phyloP scores from a whole-genome alignment of 1,140 invertebrate species.

The Nephila pilipes region DNA sequence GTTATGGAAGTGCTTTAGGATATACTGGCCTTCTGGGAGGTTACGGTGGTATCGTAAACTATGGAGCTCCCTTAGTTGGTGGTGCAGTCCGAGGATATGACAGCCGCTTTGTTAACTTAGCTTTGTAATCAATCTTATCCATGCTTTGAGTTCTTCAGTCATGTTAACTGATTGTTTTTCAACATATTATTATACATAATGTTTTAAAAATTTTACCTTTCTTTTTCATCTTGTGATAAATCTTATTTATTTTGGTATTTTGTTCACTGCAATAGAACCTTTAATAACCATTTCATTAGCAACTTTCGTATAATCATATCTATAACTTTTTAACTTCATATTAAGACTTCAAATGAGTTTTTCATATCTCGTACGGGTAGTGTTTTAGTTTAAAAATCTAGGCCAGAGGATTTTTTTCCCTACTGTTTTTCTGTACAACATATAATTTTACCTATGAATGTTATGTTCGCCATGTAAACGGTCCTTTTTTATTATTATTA shows the following conservation, averaged over 20 bases:
- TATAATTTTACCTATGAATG: too few species aligned
- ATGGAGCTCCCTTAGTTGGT: slow-evolving; percentile 34
- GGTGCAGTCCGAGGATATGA: slow-evolving; percentile 35
- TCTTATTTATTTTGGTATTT: background rate
- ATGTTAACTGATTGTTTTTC: background rate
- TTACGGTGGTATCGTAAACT: slow-evolving; percentile 29
- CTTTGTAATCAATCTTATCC: background rate
- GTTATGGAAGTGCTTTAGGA: background rate
- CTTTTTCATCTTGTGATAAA: background rate
- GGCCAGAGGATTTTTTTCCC: too few species aligned
- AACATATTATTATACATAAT: background rate
- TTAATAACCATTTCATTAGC: background rate
- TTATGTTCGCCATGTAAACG: too few species aligned
- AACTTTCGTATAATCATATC: background rate
- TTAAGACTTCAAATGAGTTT: background rate
- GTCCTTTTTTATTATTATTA: background rate
- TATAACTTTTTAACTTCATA: background rate
- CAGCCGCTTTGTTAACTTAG: slow-evolving; percentile 25
- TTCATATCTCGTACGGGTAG: background rate
- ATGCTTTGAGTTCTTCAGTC: background rate
- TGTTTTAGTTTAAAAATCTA: background rate
- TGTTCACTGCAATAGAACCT: background rate
- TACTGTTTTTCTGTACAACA: too few species aligned
- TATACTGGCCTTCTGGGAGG: slow-evolving; percentile 12
- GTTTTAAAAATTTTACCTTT: background rate